Evolutionary conservation across 2,113 vertebrate genomes (phyloP).

Genomic region (Microcebus murinus): DNA sequence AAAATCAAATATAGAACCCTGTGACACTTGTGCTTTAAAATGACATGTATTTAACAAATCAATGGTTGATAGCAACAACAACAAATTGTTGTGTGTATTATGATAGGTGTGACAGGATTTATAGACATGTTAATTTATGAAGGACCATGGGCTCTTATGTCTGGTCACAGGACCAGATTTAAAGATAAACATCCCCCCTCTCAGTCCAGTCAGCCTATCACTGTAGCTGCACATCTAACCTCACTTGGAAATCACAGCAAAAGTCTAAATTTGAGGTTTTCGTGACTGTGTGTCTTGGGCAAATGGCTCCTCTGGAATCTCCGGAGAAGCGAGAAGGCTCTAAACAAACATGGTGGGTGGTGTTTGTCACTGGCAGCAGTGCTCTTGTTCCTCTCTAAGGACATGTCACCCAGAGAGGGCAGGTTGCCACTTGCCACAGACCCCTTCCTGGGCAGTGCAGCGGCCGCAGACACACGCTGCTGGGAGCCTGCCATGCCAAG

Average conservation of each 20-base stretch:
- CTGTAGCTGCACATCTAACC: neutral
- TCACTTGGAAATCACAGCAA: slow-evolving; percentile 4
- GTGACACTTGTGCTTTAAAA: neutral
- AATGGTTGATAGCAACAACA: neutral
- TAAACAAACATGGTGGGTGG: neutral
- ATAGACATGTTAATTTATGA: neutral
- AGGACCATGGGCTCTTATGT: neutral
- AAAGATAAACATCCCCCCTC: neutral
- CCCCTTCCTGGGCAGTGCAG: neutral
- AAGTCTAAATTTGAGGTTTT: neutral
- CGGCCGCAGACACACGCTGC: neutral
- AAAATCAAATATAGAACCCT: neutral
- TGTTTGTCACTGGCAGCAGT: neutral
- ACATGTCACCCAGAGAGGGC: neutral
- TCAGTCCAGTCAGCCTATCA: neutral
- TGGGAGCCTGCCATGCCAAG: neutral
- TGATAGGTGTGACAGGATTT: neutral
- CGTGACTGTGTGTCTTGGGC: neutral
- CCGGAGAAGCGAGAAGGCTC: neutral
- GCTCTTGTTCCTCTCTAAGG: neutral
- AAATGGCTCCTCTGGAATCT: neutral
- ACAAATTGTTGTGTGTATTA: neutral
- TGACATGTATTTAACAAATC: neutral
- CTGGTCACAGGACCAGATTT: neutral
- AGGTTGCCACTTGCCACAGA: neutral